Base-by-base conservation (phyloP, 2,888 invertebrate genomes). In the Epinotia bilunana region DNA sequence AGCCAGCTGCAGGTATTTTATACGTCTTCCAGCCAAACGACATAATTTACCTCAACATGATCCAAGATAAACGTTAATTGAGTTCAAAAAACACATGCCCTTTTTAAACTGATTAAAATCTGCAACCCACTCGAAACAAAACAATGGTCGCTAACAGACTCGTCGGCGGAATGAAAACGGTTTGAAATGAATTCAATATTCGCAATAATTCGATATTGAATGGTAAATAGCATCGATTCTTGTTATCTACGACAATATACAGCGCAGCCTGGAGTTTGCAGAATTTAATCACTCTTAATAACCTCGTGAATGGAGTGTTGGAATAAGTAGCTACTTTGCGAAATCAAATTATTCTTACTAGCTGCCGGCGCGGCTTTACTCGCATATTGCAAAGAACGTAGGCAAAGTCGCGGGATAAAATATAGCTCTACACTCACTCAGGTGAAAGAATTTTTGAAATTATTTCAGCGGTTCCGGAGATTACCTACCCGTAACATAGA, bases 221-320 rank as follows among this genome's bases (percentile, higher is more conserved):
- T 64, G 58, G 49, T 63, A 74, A 63, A 69, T 39, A 83, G 85
- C 84, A 86, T 87, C 85, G 84, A 86, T 86, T 83, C 82, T 79
- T 82, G 86, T 86, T 90, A 90, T 90, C 90, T 64, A 58, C 20
- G 83, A 83, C 80, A 79, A 80, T 82, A 82, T 79, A 79, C 90
- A 90, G 87, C 86, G 69, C 73, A 77, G 68, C 71, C 77, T 78
- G 78, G 73, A 73, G 39, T 70, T 71, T 73, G 70, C 78, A 77
- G 80, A 77, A 83, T 83, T 89, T 85, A 86, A 89, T 87, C 88
- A 85, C 84, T 81, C 81, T 16, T 6, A 53, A 53, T 53, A n/a
- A 53, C n/a, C 53, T 7, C 6, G n/a, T 16, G 53, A n/a, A 53
- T 53, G 5, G 16, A 49, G 12, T 16, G 49, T 49, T n/a, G 16